Percentiles rank a stretch among this genome's conserved stretches.
Conservation (phyloP, 2,888 invertebrate species). For the Troglohyphantes excavatus region DNA sequence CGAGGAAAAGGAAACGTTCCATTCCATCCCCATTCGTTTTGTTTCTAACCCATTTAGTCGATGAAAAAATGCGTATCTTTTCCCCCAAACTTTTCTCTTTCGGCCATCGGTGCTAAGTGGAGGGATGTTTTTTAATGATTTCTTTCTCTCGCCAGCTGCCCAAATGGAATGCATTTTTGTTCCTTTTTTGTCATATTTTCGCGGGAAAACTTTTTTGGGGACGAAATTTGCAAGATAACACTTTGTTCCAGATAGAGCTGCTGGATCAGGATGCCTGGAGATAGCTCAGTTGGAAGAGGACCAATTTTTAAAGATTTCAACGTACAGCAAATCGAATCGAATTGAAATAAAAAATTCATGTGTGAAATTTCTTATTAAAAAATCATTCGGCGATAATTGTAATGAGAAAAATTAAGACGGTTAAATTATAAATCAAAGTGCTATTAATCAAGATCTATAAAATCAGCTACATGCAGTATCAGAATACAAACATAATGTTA, state of each 20-base stretch:
- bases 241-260: background rate
- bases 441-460: too few relatives aligned
- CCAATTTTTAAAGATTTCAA: too few relatives aligned
- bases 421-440: too few relatives aligned
- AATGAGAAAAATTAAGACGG: too few relatives aligned
- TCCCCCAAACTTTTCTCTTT: background rate
- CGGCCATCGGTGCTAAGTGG: constrained; percentile 19
- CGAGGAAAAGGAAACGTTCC: background rate
- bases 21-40: constrained; percentile 5
- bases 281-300: background rate
- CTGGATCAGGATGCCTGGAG: background rate
- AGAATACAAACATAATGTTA: too few relatives aligned
- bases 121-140: constrained; percentile 32
- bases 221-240: background rate
- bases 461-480: too few relatives aligned
- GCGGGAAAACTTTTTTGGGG: background rate
- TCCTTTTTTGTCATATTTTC: background rate
- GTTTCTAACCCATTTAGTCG: constrained; percentile 26
- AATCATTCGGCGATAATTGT: too few relatives aligned
- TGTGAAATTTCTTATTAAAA: too few relatives aligned
- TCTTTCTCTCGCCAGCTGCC: constrained; percentile 2
- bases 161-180: constrained; percentile 5
- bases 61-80: constrained; percentile 34
- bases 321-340: too few relatives aligned
- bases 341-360: too few relatives aligned